phyloP scores from a whole-genome alignment of 2,113 vertebrate species.

The Pedionomus torquatus region DNA sequence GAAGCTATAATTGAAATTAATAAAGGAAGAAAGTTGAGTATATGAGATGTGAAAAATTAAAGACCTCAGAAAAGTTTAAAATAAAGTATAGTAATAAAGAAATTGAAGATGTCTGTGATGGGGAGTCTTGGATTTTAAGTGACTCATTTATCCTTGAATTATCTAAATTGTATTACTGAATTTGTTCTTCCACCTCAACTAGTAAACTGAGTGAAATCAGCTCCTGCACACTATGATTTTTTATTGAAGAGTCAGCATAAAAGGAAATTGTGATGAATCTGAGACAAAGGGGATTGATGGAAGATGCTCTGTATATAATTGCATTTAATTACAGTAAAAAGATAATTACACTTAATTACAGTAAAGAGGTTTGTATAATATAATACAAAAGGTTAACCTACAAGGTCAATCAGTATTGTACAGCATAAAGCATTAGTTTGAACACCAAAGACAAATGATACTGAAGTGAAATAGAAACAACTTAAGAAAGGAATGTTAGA shows the following conservation, averaged over 20 bases:
- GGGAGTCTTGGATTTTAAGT: not conserved
- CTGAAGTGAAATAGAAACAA: not conserved
- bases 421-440: not conserved
- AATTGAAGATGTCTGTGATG: not conserved
- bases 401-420: not conserved
- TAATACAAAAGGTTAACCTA: not conserved
- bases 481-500: not conserved
- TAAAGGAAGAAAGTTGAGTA: not conserved
- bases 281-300: not conserved
- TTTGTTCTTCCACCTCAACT: not conserved
- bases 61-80: not conserved
- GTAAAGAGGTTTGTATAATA: not conserved
- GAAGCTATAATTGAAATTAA: not conserved
- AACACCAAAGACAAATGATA: not conserved
- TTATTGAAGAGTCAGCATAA: not conserved
- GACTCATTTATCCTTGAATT: not conserved
- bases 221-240: not conserved
- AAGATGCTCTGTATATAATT: not conserved
- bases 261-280: not conserved
- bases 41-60: not conserved
- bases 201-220: not conserved
- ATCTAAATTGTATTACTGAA: not conserved
- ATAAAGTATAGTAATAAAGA: not conserved
- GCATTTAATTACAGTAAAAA: not conserved
- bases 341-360: not conserved